Base-by-base conservation (phyloP, 2,797 vertebrate species). In the Falco rusticolus region DNA sequence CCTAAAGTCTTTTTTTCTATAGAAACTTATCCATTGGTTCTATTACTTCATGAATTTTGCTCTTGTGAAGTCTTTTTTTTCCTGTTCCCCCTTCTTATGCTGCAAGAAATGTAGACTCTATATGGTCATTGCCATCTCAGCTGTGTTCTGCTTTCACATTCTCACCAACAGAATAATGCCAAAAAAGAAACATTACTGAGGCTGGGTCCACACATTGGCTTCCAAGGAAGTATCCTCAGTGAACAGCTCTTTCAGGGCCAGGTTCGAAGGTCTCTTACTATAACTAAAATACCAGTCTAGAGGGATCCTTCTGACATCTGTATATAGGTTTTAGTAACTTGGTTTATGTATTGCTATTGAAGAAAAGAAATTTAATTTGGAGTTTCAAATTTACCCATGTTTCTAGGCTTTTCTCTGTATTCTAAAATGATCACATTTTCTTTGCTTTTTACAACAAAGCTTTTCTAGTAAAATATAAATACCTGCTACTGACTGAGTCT, bases 141-240 rank as follows among this genome's bases (percentile, higher is more conserved):
- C 3, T 84, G 22, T 56, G 19, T 82, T 89, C 54, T 88, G 12
- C 6, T 56, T 88, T 88, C n/a, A 54, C 24, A 39, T 76, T 77
- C 57, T 51, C 26, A 90, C 10, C 7, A 45, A 24, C 0, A 70
- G 10, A 57, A 39, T 14, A 63, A 61, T 1, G 0, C 3, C 33
- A 84, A 39, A 74, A 72, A 69, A 13, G 13, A 91, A 80, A 66
- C 0, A 2, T 34, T 85, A 83, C 24, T 78, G 61, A 68, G 33
- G 26, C 16, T 63, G 5, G 9, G 4, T 66, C 16, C 14, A 31
- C 16, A 43, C 4, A 9, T 9, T 41, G 31, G 47, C 33, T 31
- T 89, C 50, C 72, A 21, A 74, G 25, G 15, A 91, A 8, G 24
- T 43, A 10, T 69, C 8, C 14, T 74, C 12, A 15, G 14, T 18